These are phyloP conservation scores for Drosophila parvula DNA, from an alignment of 1,140 invertebrate species.

Conservation along the genomic window DNA sequence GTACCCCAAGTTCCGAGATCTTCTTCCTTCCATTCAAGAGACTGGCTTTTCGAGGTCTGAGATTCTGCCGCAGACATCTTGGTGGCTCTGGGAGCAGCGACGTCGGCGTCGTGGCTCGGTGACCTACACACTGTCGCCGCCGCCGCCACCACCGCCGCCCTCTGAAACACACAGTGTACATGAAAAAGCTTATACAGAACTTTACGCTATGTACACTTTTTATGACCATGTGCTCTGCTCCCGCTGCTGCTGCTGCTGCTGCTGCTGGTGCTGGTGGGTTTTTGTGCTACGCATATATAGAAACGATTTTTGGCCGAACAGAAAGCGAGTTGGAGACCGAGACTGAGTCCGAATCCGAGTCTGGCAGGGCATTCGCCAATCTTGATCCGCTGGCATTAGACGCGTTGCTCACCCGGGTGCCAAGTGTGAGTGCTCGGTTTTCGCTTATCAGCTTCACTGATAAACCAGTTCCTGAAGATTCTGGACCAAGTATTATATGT, in stretches of 20 bases:
- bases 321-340: constrained; percentile 54
- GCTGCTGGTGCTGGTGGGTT: neutral
- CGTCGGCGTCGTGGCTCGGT: constrained; percentile 52
- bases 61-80: constrained; percentile 47
- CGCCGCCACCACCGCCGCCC: constrained; percentile 12
- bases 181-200: constrained; percentile 43
- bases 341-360: neutral
- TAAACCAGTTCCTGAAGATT: constrained; percentile 38
- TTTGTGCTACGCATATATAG: constrained; percentile 38
- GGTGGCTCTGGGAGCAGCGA: constrained; percentile 22
- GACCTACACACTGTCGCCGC: constrained; percentile 73
- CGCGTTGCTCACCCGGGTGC: constrained; percentile 44
- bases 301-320: constrained; percentile 60
- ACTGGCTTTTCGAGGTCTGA: constrained; percentile 30
- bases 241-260: neutral
- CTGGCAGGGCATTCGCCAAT: constrained; percentile 72
- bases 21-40: constrained; percentile 28
- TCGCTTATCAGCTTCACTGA: constrained; percentile 35
- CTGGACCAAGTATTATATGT: constrained; percentile 45
- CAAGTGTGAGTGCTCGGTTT: constrained; percentile 16
- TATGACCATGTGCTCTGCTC: constrained; percentile 28
- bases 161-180: constrained; percentile 3
- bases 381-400: constrained; percentile 77
- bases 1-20: constrained; percentile 6
- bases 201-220: constrained; percentile 47